Percentiles rank a stretch among this genome's conserved stretches.
These are phyloP conservation scores for Pitangus sulphuratus DNA, from an alignment of 2,797 vertebrate species.

Conservation along the genomic window DNA sequence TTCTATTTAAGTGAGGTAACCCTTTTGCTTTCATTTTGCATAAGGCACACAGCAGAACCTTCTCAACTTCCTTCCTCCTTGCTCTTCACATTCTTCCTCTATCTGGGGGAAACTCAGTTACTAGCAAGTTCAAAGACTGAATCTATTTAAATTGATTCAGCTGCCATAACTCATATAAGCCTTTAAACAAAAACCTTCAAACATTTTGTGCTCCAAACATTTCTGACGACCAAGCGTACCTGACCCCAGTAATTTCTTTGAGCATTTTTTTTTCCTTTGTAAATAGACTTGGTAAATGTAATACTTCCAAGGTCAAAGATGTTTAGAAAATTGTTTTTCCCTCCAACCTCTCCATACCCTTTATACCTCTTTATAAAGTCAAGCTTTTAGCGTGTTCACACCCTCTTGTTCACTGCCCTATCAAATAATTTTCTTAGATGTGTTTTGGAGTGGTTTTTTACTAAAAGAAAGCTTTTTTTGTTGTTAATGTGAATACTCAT, in stretches of 20 bases:
- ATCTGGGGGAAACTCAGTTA: not conserved
- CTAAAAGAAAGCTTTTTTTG: not conserved
- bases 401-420: not conserved
- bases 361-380: not conserved
- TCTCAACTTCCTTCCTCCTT: not conserved
- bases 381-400: not conserved
- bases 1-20: not conserved
- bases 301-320: not conserved
- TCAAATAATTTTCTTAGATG: not conserved
- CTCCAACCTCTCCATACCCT: not conserved
- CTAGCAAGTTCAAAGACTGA: not conserved
- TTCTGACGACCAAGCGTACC: not conserved
- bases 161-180: fast-evolving
- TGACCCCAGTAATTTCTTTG: not conserved
- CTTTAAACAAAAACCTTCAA: not conserved
- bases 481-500: not conserved
- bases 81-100: not conserved
- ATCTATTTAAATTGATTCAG: not conserved
- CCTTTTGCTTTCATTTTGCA: not conserved
- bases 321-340: not conserved
- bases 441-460: not conserved
- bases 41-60: not conserved
- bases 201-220: not conserved
- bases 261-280: not conserved
- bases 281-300: not conserved